Percentiles rank a stretch among this genome's conserved stretches.
These are phyloP conservation scores for Anhinga anhinga DNA, from an alignment of 2,113 vertebrate species.

Conservation along the genomic window DNA sequence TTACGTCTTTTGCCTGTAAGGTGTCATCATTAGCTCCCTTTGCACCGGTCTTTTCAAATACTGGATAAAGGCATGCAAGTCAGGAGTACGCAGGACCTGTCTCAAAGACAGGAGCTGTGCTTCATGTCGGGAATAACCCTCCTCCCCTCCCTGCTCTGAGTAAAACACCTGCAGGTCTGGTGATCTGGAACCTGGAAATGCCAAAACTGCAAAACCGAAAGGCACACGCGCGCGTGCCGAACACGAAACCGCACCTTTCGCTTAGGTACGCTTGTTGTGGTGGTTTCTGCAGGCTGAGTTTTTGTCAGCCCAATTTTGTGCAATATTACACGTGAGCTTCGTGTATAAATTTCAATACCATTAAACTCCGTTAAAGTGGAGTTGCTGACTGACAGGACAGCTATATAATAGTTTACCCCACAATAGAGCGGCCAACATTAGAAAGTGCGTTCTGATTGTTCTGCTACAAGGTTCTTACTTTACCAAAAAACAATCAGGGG, in stretches of 20 bases:
- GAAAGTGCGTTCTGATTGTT: not conserved
- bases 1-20: not conserved
- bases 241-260: not conserved
- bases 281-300: not conserved
- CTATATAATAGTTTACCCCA: not conserved
- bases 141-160: not conserved
- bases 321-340: not conserved
- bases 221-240: not conserved
- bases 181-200: not conserved
- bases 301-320: not conserved
- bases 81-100: not conserved
- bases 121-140: not conserved
- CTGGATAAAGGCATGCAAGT: not conserved
- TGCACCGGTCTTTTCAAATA: not conserved
- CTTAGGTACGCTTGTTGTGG: fast-evolving
- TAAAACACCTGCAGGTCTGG: not conserved
- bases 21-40: not conserved
- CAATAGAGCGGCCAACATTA: not conserved
- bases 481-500: not conserved
- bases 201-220: not conserved
- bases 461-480: not conserved
- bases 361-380: not conserved
- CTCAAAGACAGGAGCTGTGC: not conserved
- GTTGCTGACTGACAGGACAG: not conserved
- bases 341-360: not conserved